phyloP scores from a whole-genome alignment of 2,797 vertebrate species.

The Enteromius thamalakanensis region DNA sequence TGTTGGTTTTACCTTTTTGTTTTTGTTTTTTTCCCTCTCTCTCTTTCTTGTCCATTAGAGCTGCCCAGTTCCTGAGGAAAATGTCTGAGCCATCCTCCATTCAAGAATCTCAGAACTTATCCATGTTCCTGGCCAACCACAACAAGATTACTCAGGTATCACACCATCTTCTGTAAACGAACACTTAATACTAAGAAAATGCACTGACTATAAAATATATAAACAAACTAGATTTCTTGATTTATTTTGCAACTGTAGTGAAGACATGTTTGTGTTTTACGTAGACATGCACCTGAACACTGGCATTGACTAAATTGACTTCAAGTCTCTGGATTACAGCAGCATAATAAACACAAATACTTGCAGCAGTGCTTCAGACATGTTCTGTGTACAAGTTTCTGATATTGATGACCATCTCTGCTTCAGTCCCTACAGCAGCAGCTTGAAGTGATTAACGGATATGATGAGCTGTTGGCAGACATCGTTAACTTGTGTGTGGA shows the following conservation, averaged over 20 bases:
- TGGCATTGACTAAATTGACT: not conserved
- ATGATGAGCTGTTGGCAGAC: conserved; percentile 95
- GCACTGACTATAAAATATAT: not conserved
- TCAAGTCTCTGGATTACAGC: not conserved
- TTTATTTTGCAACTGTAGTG: not conserved
- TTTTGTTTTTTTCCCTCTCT: not conserved
- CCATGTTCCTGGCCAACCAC: conserved; percentile 99
- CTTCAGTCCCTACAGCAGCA: conserved; percentile 95
- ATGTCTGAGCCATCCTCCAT: conserved; percentile 98
- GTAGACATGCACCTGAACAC: not conserved
- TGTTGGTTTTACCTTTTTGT: not conserved
- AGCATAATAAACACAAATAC: not conserved
- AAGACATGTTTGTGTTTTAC: not conserved
- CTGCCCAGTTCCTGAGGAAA: conserved; percentile 96
- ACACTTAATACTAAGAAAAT: not conserved
- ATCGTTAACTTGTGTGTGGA: conserved; percentile 97
- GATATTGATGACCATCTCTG: conserved; percentile 15
- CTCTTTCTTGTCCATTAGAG: conserved; percentile 72
- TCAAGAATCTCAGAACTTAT: conserved; percentile 98
- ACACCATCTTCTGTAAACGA: not conserved
- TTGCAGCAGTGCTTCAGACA: not conserved
- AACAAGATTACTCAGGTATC: conserved; percentile 97
- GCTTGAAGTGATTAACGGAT: conserved; percentile 94
- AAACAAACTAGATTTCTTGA: not conserved
- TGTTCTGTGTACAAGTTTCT: not conserved